phyloP scores from a whole-genome alignment of 2,113 vertebrate species.

The Synodontis membranacea region DNA sequence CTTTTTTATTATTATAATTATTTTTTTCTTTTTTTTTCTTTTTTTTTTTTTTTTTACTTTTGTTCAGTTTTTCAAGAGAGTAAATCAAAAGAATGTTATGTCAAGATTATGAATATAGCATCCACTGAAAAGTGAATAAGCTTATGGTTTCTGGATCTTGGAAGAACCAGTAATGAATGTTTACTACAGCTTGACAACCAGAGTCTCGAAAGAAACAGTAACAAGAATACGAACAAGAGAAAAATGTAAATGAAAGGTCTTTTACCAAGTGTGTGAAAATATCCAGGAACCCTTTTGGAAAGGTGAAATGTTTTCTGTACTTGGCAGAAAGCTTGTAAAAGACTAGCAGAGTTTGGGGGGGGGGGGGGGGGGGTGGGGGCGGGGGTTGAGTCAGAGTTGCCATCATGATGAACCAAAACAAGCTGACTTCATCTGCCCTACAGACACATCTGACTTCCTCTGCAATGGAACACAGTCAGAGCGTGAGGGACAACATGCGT shows the following conservation, averaged over 20 bases:
- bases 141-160: neutral
- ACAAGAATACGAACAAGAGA: neutral
- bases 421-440: slow-evolving; percentile 43
- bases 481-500: neutral
- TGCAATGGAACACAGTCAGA: slow-evolving; percentile 22
- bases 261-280: neutral
- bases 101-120: neutral
- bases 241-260: neutral
- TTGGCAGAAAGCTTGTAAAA: slow-evolving; percentile 27
- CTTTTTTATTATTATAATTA: no score
- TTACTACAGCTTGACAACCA: neutral
- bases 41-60: neutral
- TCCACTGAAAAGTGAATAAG: neutral
- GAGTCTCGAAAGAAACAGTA: neutral
- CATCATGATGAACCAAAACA: slow-evolving; percentile 43
- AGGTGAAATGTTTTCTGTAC: neutral
- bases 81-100: neutral
- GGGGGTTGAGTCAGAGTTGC: slow-evolving; percentile 39
- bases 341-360: slow-evolving; percentile 17
- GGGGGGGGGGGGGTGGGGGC: no score
- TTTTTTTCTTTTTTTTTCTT: neutral
- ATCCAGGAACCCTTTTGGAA: neutral
- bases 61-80: no score
- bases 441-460: slow-evolving; percentile 44
- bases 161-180: neutral